Evolutionary conservation across 2,113 vertebrate genomes (phyloP).

Genomic region (Anseranas semipalmata): DNA sequence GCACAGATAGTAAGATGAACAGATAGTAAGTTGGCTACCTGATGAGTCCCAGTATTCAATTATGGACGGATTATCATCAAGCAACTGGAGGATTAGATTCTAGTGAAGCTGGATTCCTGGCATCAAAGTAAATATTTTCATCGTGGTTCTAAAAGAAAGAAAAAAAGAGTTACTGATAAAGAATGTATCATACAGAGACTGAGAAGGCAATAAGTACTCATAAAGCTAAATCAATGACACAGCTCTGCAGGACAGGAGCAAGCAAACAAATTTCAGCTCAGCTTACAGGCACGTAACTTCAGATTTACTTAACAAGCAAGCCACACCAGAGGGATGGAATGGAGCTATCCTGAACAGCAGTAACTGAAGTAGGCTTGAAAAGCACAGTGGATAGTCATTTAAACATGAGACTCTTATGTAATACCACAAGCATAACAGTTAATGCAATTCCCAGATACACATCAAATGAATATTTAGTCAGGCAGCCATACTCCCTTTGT

Average conservation of each 20-base stretch:
- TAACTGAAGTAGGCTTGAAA: neutral
- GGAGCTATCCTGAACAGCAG: neutral
- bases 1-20: neutral
- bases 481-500: neutral
- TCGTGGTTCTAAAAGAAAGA: neutral
- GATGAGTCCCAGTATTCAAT: neutral
- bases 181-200: neutral
- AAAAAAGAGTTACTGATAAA: neutral
- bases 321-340: neutral
- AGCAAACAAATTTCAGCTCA: neutral
- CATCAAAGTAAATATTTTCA: constrained; percentile 14
- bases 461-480: neutral
- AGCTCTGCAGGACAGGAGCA: neutral
- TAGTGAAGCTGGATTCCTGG: neutral
- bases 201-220: neutral
- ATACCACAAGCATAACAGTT: neutral
- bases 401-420: neutral
- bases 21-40: neutral
- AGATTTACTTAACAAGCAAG: neutral
- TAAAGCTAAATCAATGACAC: neutral
- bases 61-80: neutral
- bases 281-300: neutral
- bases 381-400: neutral
- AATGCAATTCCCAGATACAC: neutral
- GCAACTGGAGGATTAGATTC: neutral